phyloP scores from a whole-genome alignment of 35 echinoderm and acorn worm genomes.

The Ptychodera flava region DNA sequence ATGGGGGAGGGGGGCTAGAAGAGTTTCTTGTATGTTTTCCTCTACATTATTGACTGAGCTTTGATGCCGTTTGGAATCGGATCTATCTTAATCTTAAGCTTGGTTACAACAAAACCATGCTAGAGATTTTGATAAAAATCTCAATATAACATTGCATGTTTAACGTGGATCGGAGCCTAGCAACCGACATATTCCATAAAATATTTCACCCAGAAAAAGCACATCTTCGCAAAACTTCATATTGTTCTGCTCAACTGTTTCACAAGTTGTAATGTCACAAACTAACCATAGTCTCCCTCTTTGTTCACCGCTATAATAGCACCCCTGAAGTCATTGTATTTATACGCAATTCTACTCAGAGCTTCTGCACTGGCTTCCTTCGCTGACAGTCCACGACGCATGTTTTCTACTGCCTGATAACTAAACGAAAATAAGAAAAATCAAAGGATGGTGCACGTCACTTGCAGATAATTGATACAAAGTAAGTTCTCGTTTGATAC shows the following conservation, averaged over 20 bases:
- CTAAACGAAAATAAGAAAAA: slow-evolving; percentile 32
- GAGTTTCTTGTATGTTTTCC: no score
- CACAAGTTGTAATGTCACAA: neutral
- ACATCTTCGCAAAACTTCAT: neutral
- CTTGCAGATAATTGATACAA: no score
- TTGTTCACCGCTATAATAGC: slow-evolving; percentile 63
- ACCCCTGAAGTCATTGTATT: slow-evolving; percentile 72
- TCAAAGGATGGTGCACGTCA: no score
- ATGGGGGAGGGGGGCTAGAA: no score
- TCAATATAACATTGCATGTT: neutral
- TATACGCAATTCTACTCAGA: slow-evolving; percentile 49
- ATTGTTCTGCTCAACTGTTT: neutral
- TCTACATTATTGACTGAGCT: no score
- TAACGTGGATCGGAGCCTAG: no score
- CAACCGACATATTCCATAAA: neutral
- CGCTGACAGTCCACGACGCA: slow-evolving; percentile 64
- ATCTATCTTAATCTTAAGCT: neutral
- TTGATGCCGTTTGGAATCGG: no score
- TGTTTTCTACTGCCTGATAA: slow-evolving; percentile 73
- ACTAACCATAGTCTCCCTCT: slow-evolving; percentile 72
- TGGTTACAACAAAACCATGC: no score
- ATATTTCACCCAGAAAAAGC: neutral
- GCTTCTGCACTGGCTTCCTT: slow-evolving; percentile 51
- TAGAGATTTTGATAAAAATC: neutral
- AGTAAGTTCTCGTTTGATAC: no score